Conservation (phyloP, 2,113 vertebrate genomes). For the Psophia crepitans region DNA sequence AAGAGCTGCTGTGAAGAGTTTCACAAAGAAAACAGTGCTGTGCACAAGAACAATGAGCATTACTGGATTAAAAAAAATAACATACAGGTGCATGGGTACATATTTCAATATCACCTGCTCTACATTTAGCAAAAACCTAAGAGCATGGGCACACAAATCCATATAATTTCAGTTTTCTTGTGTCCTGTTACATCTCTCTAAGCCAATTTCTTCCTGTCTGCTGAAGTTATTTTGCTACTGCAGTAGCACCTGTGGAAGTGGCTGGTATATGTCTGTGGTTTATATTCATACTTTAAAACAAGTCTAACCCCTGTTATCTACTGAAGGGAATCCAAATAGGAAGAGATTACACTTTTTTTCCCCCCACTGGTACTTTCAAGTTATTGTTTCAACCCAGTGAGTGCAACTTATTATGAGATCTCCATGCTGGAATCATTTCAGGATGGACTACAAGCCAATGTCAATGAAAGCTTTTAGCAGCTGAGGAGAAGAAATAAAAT, state of each 20-base stretch:
- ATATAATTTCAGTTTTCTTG: background rate
- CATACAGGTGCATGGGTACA: background rate
- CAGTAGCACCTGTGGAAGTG: background rate
- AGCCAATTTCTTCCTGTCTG: background rate
- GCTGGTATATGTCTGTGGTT: background rate
- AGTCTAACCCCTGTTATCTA: background rate
- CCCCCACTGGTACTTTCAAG: background rate
- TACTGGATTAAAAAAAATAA: background rate
- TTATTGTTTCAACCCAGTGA: background rate
- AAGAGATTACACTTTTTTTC: background rate
- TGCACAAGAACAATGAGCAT: background rate
- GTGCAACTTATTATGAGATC: background rate
- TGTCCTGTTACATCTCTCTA: background rate
- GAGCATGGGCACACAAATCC: background rate
- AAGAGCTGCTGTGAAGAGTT: constrained; percentile 9
- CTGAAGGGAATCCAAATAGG: background rate
- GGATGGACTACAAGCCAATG: background rate
- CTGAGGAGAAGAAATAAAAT: background rate
- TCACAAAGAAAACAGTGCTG: background rate
- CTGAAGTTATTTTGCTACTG: background rate
- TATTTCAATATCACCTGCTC: background rate
- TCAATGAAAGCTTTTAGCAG: background rate
- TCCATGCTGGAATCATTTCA: background rate
- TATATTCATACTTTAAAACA: background rate
- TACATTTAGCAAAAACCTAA: background rate